Percentiles rank a stretch among this genome's conserved stretches.
Evolutionary conservation across 2,113 vertebrate genomes (phyloP).

Genomic region (Podarcis muralis): DNA sequence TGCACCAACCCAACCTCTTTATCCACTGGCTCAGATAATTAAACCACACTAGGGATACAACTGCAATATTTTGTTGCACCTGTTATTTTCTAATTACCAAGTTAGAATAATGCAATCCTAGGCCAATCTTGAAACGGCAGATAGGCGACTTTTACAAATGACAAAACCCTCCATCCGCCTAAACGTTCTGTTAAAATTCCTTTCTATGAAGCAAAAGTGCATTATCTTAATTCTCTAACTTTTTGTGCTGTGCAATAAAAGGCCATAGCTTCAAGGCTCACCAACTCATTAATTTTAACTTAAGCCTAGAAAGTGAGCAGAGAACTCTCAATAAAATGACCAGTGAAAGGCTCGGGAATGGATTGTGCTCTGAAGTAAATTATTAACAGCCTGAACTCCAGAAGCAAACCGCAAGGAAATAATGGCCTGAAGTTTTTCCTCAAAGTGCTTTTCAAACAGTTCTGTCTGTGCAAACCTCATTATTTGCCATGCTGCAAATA

Average conservation of each 20-base stretch:
- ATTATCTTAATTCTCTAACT: not conserved
- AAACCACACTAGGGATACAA: too few species aligned
- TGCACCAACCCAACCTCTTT: too few species aligned
- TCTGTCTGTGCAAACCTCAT: not conserved
- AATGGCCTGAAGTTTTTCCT: not conserved
- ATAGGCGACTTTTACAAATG: not conserved
- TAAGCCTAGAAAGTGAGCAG: not conserved
- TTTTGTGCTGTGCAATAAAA: conserved; percentile 18
- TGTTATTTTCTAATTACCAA: not conserved
- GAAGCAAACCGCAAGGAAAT: not conserved
- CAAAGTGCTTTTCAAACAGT: not conserved
- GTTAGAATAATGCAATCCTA: not conserved
- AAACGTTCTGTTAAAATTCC: not conserved
- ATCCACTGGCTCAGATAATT: too few species aligned
- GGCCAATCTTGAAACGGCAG: not conserved
- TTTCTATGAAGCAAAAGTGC: not conserved
- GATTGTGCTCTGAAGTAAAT: not conserved
- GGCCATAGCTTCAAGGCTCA: not conserved
- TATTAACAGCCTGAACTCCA: not conserved
- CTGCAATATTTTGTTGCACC: too few species aligned
- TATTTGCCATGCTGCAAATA: not conserved
- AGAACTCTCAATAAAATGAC: not conserved
- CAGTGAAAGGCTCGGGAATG: not conserved
- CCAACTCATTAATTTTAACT: not conserved
- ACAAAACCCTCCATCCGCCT: not conserved